Evolutionary conservation across 2,797 vertebrate genomes (phyloP).

Genomic region (Stomatorhinus walkeri): DNA sequence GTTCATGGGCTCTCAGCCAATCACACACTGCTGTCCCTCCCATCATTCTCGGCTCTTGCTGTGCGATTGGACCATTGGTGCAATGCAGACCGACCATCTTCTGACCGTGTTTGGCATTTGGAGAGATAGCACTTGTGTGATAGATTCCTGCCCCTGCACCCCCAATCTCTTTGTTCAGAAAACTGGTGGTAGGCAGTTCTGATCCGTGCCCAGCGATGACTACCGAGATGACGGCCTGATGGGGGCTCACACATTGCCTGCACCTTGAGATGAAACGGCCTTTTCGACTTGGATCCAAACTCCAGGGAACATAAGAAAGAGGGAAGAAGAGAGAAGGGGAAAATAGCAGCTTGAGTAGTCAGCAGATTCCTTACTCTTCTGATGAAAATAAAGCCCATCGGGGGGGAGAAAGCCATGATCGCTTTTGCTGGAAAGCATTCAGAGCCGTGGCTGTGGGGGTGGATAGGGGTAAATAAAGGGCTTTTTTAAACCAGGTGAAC

Average conservation of each 20-base stretch:
- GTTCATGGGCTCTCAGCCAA: not conserved
- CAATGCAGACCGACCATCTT: not conserved
- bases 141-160: not conserved
- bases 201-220: not conserved
- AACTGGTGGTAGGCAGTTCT: not conserved
- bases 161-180: not conserved
- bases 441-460: not conserved
- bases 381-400: not conserved
- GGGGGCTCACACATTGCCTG: not conserved
- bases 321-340: not conserved
- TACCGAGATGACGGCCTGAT: not conserved
- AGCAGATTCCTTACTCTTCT: conserved; percentile 17
- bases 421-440: conserved; percentile 1
- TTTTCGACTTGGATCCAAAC: conserved; percentile 14
- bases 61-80: not conserved
- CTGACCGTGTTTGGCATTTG: not conserved
- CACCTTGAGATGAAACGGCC: conserved; percentile 11
- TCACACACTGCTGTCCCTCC: not conserved
- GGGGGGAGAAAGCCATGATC: not conserved
- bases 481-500: not conserved
- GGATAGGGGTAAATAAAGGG: not conserved
- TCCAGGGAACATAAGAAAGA: not conserved
- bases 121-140: not conserved
- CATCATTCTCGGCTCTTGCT: not conserved
- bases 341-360: conserved; percentile 11